Conservation (phyloP, 2,113 vertebrate species). For the Loxodonta africana region DNA sequence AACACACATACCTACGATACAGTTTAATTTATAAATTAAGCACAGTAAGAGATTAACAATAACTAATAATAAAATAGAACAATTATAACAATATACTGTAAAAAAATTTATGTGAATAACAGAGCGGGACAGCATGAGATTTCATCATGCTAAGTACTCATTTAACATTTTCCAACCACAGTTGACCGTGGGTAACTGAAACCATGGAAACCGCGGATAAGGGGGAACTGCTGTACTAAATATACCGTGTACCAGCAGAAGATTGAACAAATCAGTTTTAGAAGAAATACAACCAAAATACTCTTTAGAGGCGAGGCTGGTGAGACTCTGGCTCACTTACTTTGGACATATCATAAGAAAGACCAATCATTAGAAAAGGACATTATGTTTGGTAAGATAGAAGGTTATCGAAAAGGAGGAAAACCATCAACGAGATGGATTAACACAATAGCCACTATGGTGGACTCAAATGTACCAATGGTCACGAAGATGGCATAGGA, state of each 20-base stretch:
- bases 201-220: too few species aligned
- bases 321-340: background rate
- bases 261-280: background rate
- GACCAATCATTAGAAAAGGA: background rate
- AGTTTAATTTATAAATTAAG: too few species aligned
- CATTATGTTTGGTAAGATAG: background rate
- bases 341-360: background rate
- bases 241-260: background rate
- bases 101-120: too few species aligned
- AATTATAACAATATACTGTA: too few species aligned
- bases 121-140: too few species aligned
- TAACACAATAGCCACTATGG: background rate
- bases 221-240: background rate
- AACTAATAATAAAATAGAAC: too few species aligned
- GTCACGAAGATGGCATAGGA: background rate
- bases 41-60: too few species aligned
- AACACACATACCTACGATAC: too few species aligned
- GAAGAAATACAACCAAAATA: background rate
- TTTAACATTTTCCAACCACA: too few species aligned
- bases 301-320: background rate
- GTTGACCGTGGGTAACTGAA: too few species aligned
- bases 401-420: background rate
- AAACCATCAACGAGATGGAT: background rate
- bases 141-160: too few species aligned
- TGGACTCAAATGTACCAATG: background rate